phyloP scores from a whole-genome alignment of 2,113 vertebrate genomes.

The Neopipo cinnamomea region DNA sequence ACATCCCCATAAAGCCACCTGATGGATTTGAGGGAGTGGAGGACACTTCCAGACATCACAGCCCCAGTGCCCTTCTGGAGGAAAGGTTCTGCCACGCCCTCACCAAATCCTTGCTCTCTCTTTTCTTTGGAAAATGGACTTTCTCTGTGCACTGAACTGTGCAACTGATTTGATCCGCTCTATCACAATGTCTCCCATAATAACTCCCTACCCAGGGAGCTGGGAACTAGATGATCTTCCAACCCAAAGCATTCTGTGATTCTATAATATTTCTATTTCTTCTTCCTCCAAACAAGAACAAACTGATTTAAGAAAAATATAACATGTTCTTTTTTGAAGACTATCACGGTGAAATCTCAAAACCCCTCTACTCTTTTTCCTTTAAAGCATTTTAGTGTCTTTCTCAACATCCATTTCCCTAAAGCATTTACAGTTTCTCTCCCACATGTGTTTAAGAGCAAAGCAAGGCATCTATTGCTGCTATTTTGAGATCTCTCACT shows the following conservation, averaged over 20 bases:
- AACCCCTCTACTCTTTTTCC: not conserved
- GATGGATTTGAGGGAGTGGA: not conserved
- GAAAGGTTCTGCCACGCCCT: not conserved
- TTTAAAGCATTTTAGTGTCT: not conserved
- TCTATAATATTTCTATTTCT: not conserved
- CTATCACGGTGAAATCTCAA: not conserved
- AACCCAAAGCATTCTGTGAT: not conserved
- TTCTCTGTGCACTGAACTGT: not conserved
- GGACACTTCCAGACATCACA: not conserved
- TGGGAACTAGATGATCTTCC: not conserved
- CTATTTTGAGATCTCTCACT: not conserved
- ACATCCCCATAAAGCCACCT: not conserved
- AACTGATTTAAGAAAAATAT: not conserved
- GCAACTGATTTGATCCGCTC: not conserved
- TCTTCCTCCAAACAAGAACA: not conserved
- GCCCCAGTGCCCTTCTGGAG: not conserved
- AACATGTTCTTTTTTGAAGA: not conserved
- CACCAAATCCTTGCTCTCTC: not conserved
- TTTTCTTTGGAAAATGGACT: not conserved
- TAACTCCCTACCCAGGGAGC: not conserved
- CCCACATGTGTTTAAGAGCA: not conserved
- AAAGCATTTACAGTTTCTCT: slow-evolving; percentile 6
- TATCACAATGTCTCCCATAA: fast-evolving
- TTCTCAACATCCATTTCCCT: not conserved
- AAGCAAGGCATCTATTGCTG: not conserved